Percentiles rank a stretch among this genome's conserved stretches.
Evolutionary conservation across 2,888 invertebrate genomes (phyloP).

Genomic region (Prenolepis imparis): DNA sequence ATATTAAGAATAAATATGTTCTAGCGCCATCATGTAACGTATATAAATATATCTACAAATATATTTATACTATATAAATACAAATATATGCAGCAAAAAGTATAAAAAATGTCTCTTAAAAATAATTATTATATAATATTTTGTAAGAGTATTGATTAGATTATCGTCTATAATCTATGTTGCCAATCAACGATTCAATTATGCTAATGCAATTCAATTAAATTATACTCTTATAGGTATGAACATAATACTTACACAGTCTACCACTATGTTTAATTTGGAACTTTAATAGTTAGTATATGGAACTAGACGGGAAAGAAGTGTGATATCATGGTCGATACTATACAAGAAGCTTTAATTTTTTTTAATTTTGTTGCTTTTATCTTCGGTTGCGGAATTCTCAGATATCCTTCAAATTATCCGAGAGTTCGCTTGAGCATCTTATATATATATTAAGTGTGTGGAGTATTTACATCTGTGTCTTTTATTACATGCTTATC

Average conservation of each 20-base stretch:
- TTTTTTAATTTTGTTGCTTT: not conserved
- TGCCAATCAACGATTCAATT: not conserved
- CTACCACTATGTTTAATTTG: not conserved
- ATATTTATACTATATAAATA: too few species aligned
- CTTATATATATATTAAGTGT: not conserved
- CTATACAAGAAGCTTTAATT: not conserved
- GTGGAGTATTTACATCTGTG: not conserved
- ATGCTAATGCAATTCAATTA: constrained; percentile 6
- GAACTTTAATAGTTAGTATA: not conserved
- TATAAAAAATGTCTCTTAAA: too few species aligned
- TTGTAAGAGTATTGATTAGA: too few species aligned
- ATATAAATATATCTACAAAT: too few species aligned
- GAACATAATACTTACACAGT: not conserved
- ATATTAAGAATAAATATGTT: too few species aligned
- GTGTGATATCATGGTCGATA: not conserved
- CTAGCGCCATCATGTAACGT: too few species aligned
- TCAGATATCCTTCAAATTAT: not conserved
- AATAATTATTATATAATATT: too few species aligned
- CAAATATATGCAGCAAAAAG: too few species aligned
- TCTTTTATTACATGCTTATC: not conserved
- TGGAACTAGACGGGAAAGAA: not conserved
- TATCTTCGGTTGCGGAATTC: constrained; percentile 9
- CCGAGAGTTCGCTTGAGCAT: not conserved
- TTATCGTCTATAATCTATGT: too few species aligned
- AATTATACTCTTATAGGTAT: not conserved